These are phyloP conservation scores for Penaeus japonicus DNA, from an alignment of 1,140 invertebrate species.

Conservation along the genomic window DNA sequence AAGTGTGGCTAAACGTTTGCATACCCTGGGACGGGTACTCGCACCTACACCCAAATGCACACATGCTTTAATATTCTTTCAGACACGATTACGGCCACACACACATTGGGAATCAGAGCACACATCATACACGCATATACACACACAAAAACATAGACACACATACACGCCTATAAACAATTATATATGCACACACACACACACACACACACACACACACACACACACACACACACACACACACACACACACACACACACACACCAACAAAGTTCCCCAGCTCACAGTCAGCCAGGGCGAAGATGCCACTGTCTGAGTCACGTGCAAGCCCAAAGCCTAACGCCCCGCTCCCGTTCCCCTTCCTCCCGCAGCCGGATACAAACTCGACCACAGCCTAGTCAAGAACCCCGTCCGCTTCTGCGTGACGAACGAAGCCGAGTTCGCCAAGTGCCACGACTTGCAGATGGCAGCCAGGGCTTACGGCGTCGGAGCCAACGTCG, in stretches of 20 bases:
- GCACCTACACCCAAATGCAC: neutral
- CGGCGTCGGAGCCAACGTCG: conserved; percentile 75
- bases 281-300: neutral
- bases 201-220: neutral
- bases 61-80: neutral
- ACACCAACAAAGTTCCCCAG: neutral
- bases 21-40: too few species aligned
- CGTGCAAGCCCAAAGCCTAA: neutral
- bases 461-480: conserved; percentile 69
- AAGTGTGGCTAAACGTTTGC: neutral
- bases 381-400: conserved; percentile 38
- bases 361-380: conserved; percentile 16
- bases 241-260: neutral
- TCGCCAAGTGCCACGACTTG: conserved; percentile 74
- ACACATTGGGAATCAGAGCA: neutral
- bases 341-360: neutral
- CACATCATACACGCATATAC: neutral
- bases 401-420: conserved; percentile 71
- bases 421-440: conserved; percentile 70
- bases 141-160: too few species aligned
- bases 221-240: neutral
- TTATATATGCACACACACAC: neutral
- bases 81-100: neutral
- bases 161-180: too few species aligned
- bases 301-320: neutral